These are phyloP conservation scores for Crax fasciolata DNA, from an alignment of 2,797 vertebrate species.

Conservation along the genomic window DNA sequence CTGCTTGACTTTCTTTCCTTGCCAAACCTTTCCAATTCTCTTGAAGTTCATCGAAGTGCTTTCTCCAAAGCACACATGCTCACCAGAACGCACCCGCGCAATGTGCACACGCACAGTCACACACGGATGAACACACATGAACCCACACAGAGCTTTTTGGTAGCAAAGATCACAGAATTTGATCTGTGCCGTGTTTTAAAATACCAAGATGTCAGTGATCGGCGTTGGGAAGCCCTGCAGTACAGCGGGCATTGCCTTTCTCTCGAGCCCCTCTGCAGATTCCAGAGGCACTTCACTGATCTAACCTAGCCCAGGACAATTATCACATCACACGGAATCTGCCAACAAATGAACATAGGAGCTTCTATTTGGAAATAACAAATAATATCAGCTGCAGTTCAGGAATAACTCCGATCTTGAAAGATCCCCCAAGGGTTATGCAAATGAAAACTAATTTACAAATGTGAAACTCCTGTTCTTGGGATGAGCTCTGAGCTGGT, in stretches of 20 bases:
- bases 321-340: conserved; percentile 33
- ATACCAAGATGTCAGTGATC: not conserved
- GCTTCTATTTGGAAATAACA: conserved; percentile 52
- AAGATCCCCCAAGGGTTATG: conserved; percentile 3
- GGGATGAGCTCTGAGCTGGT: conserved; percentile 3
- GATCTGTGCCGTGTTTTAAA: not conserved
- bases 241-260: not conserved
- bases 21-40: not conserved
- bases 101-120: rapidly evolving
- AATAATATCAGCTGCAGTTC: conserved; percentile 53
- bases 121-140: rapidly evolving
- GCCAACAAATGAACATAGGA: conserved; percentile 49
- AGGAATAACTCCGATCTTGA: conserved; percentile 39
- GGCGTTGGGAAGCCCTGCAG: not conserved
- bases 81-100: not conserved
- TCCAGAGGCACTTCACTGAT: conserved; percentile 2
- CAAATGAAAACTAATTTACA: conserved; percentile 49
- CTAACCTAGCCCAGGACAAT: conserved; percentile 34
- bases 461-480: not conserved
- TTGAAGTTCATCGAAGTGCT: not conserved
- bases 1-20: not conserved
- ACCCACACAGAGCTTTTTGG: not conserved
- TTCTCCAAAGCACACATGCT: not conserved
- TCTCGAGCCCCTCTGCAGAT: conserved; percentile 3
- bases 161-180: not conserved